Conservation (phyloP, 2,888 invertebrate genomes). For the Hybos culiciformis region DNA sequence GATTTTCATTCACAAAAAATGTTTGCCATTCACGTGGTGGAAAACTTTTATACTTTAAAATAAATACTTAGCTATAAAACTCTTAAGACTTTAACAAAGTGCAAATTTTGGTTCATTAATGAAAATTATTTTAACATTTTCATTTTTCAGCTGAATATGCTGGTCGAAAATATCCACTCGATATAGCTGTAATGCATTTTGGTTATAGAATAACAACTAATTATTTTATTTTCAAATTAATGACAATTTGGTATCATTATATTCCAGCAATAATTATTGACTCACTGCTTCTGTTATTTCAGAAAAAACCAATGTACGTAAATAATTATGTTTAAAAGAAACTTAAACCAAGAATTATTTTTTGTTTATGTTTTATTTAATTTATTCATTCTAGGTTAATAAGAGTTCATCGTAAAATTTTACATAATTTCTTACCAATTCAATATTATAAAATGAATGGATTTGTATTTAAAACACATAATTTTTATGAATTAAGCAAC, state of each 20-base stretch:
- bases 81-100: no score
- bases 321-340: no score
- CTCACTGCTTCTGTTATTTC: not conserved
- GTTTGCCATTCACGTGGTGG: no score
- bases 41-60: no score
- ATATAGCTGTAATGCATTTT: not conserved
- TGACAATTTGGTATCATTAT: not conserved
- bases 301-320: not conserved
- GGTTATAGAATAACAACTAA: not conserved
- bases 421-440: not conserved
- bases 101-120: no score
- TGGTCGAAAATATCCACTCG: not conserved
- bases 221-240: not conserved
- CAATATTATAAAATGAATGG: slow-evolving; percentile 1
- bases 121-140: not conserved
- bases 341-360: no score
- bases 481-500: not conserved
- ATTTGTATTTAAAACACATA: not conserved
- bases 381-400: not conserved
- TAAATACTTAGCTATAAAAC: no score
- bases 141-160: not conserved
- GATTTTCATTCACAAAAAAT: not conserved
- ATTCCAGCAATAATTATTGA: not conserved
- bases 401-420: not conserved
- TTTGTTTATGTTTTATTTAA: not conserved